phyloP scores from a whole-genome alignment of 2,888 invertebrate genomes.

The Tiliacea aurago region DNA sequence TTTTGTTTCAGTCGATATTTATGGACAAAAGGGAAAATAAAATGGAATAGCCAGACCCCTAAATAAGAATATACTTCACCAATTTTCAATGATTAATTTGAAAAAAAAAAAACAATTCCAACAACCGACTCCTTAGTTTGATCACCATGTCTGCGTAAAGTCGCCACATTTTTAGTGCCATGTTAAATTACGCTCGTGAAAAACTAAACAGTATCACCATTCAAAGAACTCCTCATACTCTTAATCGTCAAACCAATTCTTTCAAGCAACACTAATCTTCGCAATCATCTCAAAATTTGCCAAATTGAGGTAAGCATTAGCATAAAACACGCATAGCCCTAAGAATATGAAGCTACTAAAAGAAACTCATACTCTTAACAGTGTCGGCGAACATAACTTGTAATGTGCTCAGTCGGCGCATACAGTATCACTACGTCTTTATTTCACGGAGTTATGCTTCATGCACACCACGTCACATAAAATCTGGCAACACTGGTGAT shows the following conservation, averaged over 20 bases:
- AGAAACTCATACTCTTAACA: constrained; percentile 35
- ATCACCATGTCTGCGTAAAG: not conserved
- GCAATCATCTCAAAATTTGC: constrained; percentile 37
- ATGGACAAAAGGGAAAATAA: not conserved
- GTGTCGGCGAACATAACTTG: constrained; percentile 30
- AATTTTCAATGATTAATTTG: too few species aligned
- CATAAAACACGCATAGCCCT: constrained; percentile 8
- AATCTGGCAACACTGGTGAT: constrained; percentile 35
- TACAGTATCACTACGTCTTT: constrained; percentile 44
- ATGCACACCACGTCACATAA: constrained; percentile 49
- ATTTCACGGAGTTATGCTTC: constrained; percentile 60
- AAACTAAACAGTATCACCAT: not conserved
- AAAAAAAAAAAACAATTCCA: too few species aligned
- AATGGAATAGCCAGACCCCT: not conserved
- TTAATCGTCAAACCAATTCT: constrained; percentile 6
- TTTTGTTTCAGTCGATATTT: constrained; percentile 34
- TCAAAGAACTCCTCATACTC: not conserved
- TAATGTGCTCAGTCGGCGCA: constrained; percentile 35
- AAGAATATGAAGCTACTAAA: constrained; percentile 23
- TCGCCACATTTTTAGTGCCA: not conserved
- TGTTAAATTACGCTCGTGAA: not conserved
- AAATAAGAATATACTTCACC: not conserved
- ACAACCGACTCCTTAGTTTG: not conserved
- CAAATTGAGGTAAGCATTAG: constrained; percentile 23
- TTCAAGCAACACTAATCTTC: constrained; percentile 3